A percentile compares a stretch with the other conserved stretches of the same genome.
phyloP scores from a whole-genome alignment of 2,888 invertebrate genomes.

The Molanna angustata region DNA sequence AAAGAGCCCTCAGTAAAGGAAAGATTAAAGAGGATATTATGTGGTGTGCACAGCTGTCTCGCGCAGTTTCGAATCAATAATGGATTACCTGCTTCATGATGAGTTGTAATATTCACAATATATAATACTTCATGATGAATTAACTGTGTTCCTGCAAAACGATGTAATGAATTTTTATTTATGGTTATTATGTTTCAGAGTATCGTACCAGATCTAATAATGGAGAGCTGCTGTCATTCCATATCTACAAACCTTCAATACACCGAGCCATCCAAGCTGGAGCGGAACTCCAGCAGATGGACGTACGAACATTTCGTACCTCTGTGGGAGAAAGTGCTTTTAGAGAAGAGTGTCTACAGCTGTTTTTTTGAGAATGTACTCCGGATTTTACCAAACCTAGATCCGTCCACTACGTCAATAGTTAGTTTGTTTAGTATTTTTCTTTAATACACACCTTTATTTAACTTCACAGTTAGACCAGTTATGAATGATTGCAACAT shows the following conservation, averaged over 20 bases:
- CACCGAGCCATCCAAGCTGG: not conserved
- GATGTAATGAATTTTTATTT: too few relatives aligned
- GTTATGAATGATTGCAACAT: too few relatives aligned
- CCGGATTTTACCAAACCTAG: conserved; percentile 18
- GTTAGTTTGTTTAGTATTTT: too few relatives aligned
- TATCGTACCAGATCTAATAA: conserved; percentile 18
- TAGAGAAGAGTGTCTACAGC: conserved; percentile 13
- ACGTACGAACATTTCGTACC: conserved; percentile 26
- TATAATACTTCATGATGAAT: too few relatives aligned
- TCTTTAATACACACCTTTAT: too few relatives aligned
- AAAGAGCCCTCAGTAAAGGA: too few relatives aligned
- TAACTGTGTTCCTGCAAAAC: too few relatives aligned
- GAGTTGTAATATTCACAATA: too few relatives aligned
- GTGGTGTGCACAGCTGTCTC: not conserved
- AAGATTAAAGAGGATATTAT: too few relatives aligned
- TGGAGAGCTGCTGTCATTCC: conserved; percentile 26
- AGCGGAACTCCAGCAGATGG: not conserved
- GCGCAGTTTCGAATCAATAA: not conserved
- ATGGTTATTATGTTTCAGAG: conserved; percentile 20
- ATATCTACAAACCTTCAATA: conserved; percentile 20
- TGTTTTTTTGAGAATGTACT: conserved; percentile 13
- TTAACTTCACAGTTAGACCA: too few relatives aligned
- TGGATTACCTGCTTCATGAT: not conserved
- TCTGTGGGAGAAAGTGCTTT: conserved; percentile 25
- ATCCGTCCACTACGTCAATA: conserved; percentile 10